Base-by-base conservation (phyloP, 2,113 vertebrate species). In the Actenoides lindsayi region DNA sequence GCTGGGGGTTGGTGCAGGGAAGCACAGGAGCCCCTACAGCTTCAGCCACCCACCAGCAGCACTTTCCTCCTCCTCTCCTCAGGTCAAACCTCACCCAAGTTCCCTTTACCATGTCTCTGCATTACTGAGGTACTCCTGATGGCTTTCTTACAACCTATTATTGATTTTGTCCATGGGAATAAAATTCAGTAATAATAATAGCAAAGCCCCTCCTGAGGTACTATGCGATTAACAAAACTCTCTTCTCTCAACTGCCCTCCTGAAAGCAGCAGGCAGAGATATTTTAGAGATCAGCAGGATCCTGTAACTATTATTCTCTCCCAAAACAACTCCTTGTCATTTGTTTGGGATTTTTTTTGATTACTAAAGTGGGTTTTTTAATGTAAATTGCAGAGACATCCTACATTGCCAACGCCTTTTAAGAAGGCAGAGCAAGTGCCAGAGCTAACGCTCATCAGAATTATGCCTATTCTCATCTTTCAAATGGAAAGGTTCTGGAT, bases 11-110 rank as follows among this genome's bases (percentile, higher is more conserved):
- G 35, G 2, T 74, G 13, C 31, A 31, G 15, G 11, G 23, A 3
- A 1, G 13, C 0, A 2, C 41, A 37, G n/a, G 41, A 44, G 31
- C 44, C 60, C 17, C 71, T 30, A 3, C 0, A 1, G 39, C 31
- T 73, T 68, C 8, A 2, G 11, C 37, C 15, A 1, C 27, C 48
- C 17, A 4, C 19, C 11, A 4, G 44, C 18, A 0, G 1, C 24
- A 50, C 3, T 28, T 63, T 92, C n/a, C 8, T 90, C 11, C 33
- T 87, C 31, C 24, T 53, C 28, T 64, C 30, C 46, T 82, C 3
- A 0, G 4, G 19, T 9, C 3, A 85, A 79, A 35, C 20, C 3
- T 63, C 42, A 62, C 39, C 11, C 13, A 8, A 64, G 10, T 19
- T 83, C 35, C 13, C 11, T 56, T 60, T 41, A 59, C 16, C 6